Conservation (phyloP, 2,888 invertebrate genomes). For the Pyrrhia umbra region DNA sequence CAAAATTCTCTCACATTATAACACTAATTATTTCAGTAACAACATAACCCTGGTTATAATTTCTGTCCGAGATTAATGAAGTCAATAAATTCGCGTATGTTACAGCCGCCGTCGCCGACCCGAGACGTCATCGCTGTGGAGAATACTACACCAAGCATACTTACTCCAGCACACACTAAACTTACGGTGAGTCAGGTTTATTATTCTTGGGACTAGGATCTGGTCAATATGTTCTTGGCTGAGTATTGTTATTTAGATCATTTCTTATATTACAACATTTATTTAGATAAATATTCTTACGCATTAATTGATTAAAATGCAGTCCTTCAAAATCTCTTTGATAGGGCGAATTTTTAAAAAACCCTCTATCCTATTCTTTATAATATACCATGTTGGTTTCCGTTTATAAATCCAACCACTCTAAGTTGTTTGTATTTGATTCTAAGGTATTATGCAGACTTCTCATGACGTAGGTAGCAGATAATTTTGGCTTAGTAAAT, state of each 20-base stretch:
- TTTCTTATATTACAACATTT: too few relatives aligned
- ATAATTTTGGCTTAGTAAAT: too few relatives aligned
- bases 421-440: too few relatives aligned
- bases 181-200: constrained; percentile 52
- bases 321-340: too few relatives aligned
- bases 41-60: constrained; percentile 44
- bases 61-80: constrained; percentile 45
- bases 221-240: constrained; percentile 25
- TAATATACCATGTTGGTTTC: too few relatives aligned
- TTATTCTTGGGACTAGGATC: constrained; percentile 30
- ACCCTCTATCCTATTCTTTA: too few relatives aligned
- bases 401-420: too few relatives aligned
- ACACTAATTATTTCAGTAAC: constrained; percentile 19
- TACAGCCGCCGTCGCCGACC: constrained; percentile 63
- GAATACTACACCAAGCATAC: constrained; percentile 50
- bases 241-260: constrained; percentile 7
- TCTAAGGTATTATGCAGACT: too few relatives aligned
- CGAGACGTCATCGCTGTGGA: constrained; percentile 53
- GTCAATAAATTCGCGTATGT: constrained; percentile 57
- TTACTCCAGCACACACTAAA: constrained; percentile 40
- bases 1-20: constrained; percentile 10
- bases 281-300: too few relatives aligned
- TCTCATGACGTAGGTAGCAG: too few relatives aligned
- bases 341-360: too few relatives aligned
- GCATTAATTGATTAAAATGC: too few relatives aligned